Evolutionary conservation across 2,113 vertebrate species (phyloP).

Genomic region (Rattus rattus): DNA sequence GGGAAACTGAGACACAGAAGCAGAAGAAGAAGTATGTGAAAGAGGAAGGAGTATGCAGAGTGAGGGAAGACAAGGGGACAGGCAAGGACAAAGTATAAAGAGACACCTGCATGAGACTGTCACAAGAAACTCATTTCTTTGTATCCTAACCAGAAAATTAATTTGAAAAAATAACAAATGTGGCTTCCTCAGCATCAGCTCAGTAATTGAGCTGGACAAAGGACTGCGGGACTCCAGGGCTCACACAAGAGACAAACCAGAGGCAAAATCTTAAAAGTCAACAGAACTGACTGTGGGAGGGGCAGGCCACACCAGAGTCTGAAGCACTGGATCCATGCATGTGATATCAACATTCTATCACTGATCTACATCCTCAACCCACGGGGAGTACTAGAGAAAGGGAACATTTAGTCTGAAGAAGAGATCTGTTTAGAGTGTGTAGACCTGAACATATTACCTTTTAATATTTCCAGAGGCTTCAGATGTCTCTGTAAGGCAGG

Average conservation of each 20-base stretch:
- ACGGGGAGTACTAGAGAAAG: not conserved
- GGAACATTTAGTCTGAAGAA: not conserved
- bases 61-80: not conserved
- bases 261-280: not conserved
- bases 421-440: not conserved
- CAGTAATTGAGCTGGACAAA: not conserved
- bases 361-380: not conserved
- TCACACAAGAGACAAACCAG: not conserved
- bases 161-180: not conserved
- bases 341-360: not conserved
- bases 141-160: not conserved
- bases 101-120: no score
- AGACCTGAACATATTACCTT: not conserved
- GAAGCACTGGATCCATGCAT: no score
- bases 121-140: not conserved
- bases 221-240: not conserved
- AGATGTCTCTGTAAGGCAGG: not conserved
- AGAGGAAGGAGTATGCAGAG: not conserved
- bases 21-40: not conserved
- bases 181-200: not conserved
- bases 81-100: not conserved
- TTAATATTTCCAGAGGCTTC: not conserved
- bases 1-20: no score
- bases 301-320: not conserved
- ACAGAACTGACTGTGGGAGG: not conserved